Percentiles rank a stretch among this genome's conserved stretches.
Conservation (phyloP, 2,797 vertebrate genomes). For the Haliaeetus albicilla region DNA sequence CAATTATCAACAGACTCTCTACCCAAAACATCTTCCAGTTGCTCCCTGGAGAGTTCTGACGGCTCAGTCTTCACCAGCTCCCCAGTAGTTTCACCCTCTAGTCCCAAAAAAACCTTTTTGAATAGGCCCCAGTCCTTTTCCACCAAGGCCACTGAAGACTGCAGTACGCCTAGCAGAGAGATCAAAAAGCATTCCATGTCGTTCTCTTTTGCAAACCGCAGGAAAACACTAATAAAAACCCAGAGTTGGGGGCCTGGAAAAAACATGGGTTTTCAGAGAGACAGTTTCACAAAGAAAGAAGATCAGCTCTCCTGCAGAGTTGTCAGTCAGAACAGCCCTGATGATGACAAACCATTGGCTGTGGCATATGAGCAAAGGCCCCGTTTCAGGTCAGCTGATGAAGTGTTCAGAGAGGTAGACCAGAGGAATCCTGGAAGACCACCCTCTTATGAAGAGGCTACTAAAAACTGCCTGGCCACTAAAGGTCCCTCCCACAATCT, state of each 20-base stretch:
- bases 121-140: conserved; percentile 71
- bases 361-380: conserved; percentile 6
- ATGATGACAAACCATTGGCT: background rate
- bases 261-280: conserved; percentile 66
- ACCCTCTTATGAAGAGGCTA: conserved; percentile 85
- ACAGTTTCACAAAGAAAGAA: conserved; percentile 79
- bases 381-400: conserved; percentile 79
- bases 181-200: conserved; percentile 83
- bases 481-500: conserved; percentile 65
- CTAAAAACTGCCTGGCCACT: conserved; percentile 60
- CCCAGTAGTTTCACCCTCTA: conserved; percentile 80
- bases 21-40: conserved; percentile 75
- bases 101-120: conserved; percentile 71
- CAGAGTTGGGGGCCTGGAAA: conserved; percentile 75
- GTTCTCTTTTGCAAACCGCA: conserved; percentile 73
- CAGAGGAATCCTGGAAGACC: conserved; percentile 78
- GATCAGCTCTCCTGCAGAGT: conserved; percentile 66
- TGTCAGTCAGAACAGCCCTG: conserved; percentile 23
- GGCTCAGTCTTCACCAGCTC: conserved; percentile 84
- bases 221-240: conserved; percentile 74
- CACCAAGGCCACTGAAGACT: conserved; percentile 63
- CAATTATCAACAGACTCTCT: conserved; percentile 61
- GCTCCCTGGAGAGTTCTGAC: conserved; percentile 84
- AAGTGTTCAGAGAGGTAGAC: conserved; percentile 84
- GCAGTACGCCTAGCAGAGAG: conserved; percentile 47